Percentiles rank a stretch among this genome's conserved stretches.
phyloP scores from a whole-genome alignment of 2,888 invertebrate genomes.

The Apodemia mormo region DNA sequence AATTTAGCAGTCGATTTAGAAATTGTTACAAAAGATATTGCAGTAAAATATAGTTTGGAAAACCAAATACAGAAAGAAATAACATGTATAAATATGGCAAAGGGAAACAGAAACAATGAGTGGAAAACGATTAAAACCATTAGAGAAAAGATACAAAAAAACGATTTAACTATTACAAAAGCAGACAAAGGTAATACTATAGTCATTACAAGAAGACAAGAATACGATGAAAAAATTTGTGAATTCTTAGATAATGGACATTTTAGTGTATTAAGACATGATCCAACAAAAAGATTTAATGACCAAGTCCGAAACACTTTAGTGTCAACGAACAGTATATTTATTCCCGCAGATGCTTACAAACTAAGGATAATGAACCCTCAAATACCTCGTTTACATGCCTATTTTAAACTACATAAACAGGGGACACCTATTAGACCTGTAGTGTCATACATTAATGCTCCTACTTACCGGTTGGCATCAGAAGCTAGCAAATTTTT shows the following conservation, averaged over 20 bases:
- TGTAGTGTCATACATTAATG: conserved; percentile 3
- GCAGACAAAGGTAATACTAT: conserved; percentile 18
- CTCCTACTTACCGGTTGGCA: not conserved
- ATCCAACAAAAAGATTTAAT: too few species aligned
- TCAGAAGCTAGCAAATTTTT: not conserved
- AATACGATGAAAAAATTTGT: conserved; percentile 6
- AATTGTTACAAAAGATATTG: too few species aligned
- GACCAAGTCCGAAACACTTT: too few species aligned
- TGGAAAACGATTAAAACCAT: not conserved
- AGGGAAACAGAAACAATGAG: not conserved
- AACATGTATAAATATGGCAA: not conserved
- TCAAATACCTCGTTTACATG: not conserved
- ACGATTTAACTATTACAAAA: conserved; percentile 5
- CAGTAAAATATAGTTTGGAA: too few species aligned
- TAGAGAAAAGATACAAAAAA: not conserved
- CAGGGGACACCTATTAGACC: not conserved
- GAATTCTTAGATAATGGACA: not conserved
- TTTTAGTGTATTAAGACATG: conserved; percentile 1
- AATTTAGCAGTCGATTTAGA: too few species aligned
- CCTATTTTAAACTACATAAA: conserved; percentile 3
- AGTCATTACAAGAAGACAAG: not conserved
- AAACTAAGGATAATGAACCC: not conserved
- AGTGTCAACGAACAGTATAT: conserved; percentile 1
- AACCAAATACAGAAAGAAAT: not conserved
- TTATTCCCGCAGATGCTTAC: not conserved